Base-by-base conservation (phyloP, 2,113 vertebrate species). In the Mellivora capensis region DNA sequence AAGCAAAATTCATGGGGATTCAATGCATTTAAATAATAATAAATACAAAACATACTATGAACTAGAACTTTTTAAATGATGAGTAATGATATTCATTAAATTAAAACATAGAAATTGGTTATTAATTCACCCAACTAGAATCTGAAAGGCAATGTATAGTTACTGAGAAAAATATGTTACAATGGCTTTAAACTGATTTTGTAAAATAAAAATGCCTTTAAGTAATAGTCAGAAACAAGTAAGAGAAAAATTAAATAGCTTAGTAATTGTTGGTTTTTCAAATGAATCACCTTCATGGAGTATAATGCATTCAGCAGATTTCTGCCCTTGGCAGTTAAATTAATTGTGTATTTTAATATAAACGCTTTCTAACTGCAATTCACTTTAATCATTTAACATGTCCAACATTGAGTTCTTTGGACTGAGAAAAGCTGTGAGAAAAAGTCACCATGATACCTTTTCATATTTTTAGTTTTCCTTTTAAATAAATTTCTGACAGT, bases 231-330 rank as follows among this genome's bases (percentile, higher is more conserved):
- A 23, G 29, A 92, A 97, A 72, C 85, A 67, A 2, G 57, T 67
- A 94, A 93, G 10, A 52, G 31, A 42, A 98, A 96, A 97, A 97
- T 93, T 94, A 96, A 97, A 93, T 87, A 52, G 14, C 29, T 89
- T 57, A 14, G 34, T 95, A 96, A 96, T 94, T 87, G 4, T 61
- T 97, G 5, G 5, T 37, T 94, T 98, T 98, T 29, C 14, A 97
- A 97, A 97, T 54, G 7, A 97, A 86, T 94, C 93, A 91, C 7
- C 4, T 79, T 87, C 97, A n/a, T 31, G 88, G 17, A 62, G 25
- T 74, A 2, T 34, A 97, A 93, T 61, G n/a, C 2, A 74, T 96
- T 92, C 59, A 57, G 13, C n/a, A 97, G 52, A 96, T 97, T 52
- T 94, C 34, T 97, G 42, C 25, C 79, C 3, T 44, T 90, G 27